Conservation (phyloP, 2,888 invertebrate genomes). For the Lasius fuliginosus region DNA sequence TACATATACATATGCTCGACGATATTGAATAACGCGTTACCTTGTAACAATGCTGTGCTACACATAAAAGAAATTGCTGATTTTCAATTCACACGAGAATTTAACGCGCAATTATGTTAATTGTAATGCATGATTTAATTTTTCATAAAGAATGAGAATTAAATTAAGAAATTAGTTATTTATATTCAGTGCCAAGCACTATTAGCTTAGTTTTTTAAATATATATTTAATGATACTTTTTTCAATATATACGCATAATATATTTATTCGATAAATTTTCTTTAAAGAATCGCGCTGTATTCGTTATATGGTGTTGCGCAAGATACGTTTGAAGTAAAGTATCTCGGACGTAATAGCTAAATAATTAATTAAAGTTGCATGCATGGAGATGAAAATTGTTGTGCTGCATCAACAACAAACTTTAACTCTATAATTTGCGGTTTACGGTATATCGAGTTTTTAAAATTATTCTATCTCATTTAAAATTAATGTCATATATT, state of each 20-base stretch:
- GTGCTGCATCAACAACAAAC: conserved; percentile 22
- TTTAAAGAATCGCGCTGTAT: conserved; percentile 7
- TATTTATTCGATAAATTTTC: neutral
- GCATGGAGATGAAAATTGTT: conserved; percentile 40
- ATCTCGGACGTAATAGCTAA: conserved; percentile 15
- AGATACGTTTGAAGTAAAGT: neutral
- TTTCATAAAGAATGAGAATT: neutral
- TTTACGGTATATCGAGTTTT: neutral
- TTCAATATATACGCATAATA: neutral
- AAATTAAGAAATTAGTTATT: neutral
- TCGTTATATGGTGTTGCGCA: neutral
- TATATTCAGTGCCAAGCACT: neutral
- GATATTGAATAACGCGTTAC: neutral
- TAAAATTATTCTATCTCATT: conserved; percentile 3
- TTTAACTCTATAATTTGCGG: conserved; percentile 20
- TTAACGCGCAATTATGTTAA: neutral
- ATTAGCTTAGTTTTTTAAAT: neutral
- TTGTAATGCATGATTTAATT: neutral
- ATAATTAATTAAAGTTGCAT: conserved; percentile 34
- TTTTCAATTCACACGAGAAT: neutral
- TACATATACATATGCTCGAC: neutral
- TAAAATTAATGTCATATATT: conserved; percentile 8
- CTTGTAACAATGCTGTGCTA: neutral
- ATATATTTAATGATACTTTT: neutral
- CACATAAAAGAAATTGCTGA: neutral